Evolutionary conservation across 2,113 vertebrate species (phyloP), one percentile per base, ranked within the genome.

Genomic region (Rafetus swinhoei): DNA sequence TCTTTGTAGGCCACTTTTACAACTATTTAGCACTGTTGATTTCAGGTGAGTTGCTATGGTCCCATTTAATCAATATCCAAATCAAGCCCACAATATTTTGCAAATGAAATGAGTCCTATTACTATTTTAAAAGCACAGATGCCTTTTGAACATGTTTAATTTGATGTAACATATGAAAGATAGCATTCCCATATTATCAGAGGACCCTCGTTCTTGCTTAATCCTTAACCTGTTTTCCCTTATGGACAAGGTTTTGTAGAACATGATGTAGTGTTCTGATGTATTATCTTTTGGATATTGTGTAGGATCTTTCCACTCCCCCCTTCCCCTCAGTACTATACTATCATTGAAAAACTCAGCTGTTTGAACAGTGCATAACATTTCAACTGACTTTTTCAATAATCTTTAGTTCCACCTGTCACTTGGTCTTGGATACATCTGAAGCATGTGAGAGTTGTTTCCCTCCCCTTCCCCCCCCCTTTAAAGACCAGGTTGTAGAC

Each of bases 1-100:
- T 14, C 53, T 62, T 12, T n/a, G 27, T n/a, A 74, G 25, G 9
- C 10, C 82, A 32, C 16, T 29, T 85, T 92, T 84, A 82, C 65
- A 7, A 50, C 16, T 92, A 22, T 77, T 80, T 82, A 85, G 62
- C 35, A 29, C 12, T n/a, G 24, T 13, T 32, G 11, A 0, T 0
- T 60, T 57, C 25, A 6, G 53, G 14, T 79, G 0, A 56, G 0
- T n/a, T n/a, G 16, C 32, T 9, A 3, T 15, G 32, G n/a, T 50
- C 76, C 54, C 57, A 29, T 87, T 25, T 79, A 10, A 76, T 85
- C 77, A 88, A 82, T 88, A 57, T 32, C 45, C 56, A 19, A 32
- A 45, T 76, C 12, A 45, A 10, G 22, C 12, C 39, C 72, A 39
- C 12, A 45, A 76, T 45, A 76, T 76, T 69, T 92, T 93, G 15